Conservation (phyloP, 2,113 vertebrate species). For the Chaetodon trifascialis region DNA sequence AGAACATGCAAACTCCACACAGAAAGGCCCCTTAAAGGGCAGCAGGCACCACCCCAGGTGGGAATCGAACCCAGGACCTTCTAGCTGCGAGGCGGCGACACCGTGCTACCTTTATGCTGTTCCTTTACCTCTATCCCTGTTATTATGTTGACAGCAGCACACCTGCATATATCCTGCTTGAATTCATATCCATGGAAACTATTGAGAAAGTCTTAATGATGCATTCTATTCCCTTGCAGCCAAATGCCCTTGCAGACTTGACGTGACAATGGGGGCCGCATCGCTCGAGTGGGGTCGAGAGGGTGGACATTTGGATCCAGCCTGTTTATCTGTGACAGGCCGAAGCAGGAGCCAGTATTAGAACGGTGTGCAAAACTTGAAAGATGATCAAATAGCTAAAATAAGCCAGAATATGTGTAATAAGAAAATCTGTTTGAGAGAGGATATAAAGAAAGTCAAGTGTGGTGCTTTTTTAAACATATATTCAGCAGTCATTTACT, state of each 20-base stretch:
- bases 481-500: not conserved
- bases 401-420: not conserved
- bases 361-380: not conserved
- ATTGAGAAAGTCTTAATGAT: not conserved
- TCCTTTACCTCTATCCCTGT: not conserved
- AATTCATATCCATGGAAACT: not conserved
- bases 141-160: not conserved
- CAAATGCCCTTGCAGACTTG: not conserved
- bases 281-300: no score
- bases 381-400: not conserved
- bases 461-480: not conserved
- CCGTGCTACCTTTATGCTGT: not conserved
- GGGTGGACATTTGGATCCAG: no score
- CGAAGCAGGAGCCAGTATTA: not conserved
- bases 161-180: not conserved
- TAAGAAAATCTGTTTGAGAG: not conserved
- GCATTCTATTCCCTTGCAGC: not conserved
- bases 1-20: no score
- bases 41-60: no score
- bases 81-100: no score
- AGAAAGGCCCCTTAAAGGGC: no score
- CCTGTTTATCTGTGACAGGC: no score
- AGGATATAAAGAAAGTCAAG: no score
- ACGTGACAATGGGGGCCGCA: no score
- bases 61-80: no score